These are phyloP conservation scores for Zingel zingel DNA, from an alignment of 2,113 vertebrate species.

Conservation along the genomic window DNA sequence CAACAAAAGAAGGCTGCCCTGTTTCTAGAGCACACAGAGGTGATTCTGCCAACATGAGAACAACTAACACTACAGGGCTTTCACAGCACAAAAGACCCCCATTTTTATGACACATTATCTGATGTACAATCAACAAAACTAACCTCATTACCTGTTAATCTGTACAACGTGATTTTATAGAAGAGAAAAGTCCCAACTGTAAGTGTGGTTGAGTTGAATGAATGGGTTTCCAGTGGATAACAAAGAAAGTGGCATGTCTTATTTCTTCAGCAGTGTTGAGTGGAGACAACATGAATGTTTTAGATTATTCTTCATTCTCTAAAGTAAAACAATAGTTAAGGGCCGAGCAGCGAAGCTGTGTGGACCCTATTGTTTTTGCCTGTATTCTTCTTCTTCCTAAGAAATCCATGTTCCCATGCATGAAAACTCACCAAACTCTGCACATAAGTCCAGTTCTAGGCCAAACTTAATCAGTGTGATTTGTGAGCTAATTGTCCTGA, in stretches of 20 bases:
- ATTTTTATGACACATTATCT: neutral
- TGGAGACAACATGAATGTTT: neutral
- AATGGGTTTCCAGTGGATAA: neutral
- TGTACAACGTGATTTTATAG: neutral
- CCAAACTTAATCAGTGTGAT: too few species aligned
- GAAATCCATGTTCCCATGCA: too few species aligned
- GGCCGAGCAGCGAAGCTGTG: too few species aligned
- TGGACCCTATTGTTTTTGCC: too few species aligned
- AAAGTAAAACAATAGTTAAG: neutral
- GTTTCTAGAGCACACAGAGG: constrained; percentile 34
- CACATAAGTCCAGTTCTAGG: too few species aligned
- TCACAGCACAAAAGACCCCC: neutral
- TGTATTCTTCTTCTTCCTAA: too few species aligned
- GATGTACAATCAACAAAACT: neutral
- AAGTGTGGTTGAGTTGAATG: neutral
- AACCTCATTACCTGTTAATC: neutral
- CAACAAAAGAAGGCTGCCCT: constrained; percentile 33
- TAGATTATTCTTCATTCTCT: neutral
- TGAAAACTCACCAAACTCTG: too few species aligned
- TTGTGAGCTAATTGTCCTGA: too few species aligned
- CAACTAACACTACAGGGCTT: neutral
- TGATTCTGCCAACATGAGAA: constrained; percentile 18
- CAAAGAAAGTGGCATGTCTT: too few species aligned
- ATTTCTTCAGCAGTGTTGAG: too few species aligned
- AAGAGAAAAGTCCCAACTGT: too few species aligned